A percentile compares a stretch with the other conserved stretches of the same genome.
Evolutionary conservation across 2,888 invertebrate species (phyloP).

Genomic region (Lithosia quadra): DNA sequence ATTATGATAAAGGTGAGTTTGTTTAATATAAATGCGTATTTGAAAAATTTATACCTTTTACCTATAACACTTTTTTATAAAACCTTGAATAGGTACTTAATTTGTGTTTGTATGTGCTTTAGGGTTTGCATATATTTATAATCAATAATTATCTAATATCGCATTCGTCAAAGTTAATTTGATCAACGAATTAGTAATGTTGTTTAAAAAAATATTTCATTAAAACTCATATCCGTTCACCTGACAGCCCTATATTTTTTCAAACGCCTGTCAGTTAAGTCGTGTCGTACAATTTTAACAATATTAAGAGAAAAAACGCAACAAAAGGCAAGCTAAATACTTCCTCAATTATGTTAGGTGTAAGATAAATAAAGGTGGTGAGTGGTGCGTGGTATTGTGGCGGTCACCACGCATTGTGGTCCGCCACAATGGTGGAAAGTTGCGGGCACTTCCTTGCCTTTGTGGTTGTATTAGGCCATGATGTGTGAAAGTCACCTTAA

Average conservation of each 20-base stretch:
- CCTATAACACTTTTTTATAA: no score
- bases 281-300: constrained; percentile 62
- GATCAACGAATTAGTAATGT: no score
- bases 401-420: constrained; percentile 20
- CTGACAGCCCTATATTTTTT: constrained; percentile 44
- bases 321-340: constrained; percentile 67
- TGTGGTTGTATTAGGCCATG: constrained; percentile 13
- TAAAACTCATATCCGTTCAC: constrained; percentile 24
- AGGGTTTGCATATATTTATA: no score
- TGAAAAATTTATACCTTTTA: no score
- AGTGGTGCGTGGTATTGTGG: constrained; percentile 29
- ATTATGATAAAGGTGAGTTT: no score
- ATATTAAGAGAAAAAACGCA: constrained; percentile 61
- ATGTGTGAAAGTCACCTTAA: constrained; percentile 19
- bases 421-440: constrained; percentile 27
- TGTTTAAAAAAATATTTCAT: constrained; percentile 11
- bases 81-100: no score
- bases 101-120: no score
- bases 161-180: no score
- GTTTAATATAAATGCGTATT: no score
- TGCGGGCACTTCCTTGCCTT: constrained; percentile 20
- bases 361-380: constrained; percentile 68
- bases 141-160: no score
- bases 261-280: constrained; percentile 55
- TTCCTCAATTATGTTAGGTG: constrained; percentile 78